These are phyloP conservation scores for Bombus waltoni DNA, from an alignment of 1,140 invertebrate genomes.

Conservation along the genomic window DNA sequence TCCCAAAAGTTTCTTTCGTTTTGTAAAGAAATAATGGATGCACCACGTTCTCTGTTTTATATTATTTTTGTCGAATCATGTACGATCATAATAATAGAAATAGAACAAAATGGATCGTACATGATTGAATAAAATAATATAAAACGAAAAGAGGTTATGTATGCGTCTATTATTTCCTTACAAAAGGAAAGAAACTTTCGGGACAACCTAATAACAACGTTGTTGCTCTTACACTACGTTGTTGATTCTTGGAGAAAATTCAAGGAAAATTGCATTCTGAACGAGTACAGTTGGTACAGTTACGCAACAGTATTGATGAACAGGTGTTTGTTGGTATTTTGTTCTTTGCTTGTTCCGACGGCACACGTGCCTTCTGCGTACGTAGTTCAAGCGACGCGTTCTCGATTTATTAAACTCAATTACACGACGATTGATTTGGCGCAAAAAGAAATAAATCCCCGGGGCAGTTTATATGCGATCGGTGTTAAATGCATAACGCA, in stretches of 20 bases:
- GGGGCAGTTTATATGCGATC: conserved; percentile 48
- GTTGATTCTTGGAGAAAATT: not conserved
- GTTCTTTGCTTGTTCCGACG: not conserved
- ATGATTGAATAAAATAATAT: too few species aligned
- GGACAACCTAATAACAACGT: too few species aligned
- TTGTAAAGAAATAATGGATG: too few species aligned
- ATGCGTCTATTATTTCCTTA: too few species aligned
- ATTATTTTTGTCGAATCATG: too few species aligned
- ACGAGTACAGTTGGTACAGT: not conserved
- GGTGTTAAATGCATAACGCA: conserved; percentile 46
- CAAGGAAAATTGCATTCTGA: too few species aligned
- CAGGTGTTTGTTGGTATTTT: not conserved
- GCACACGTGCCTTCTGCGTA: conserved; percentile 16
- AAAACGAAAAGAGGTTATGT: too few species aligned
- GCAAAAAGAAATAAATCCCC: conserved; percentile 31
- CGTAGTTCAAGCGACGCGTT: conserved; percentile 11
- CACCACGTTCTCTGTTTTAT: too few species aligned
- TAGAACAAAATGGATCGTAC: too few species aligned
- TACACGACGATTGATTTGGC: conserved; percentile 39
- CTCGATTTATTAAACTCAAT: conserved; percentile 47
- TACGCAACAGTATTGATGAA: not conserved
- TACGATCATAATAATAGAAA: too few species aligned
- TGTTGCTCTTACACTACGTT: not conserved
- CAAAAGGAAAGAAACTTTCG: too few species aligned
- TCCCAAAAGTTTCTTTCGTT: too few species aligned